These are phyloP conservation scores for Calameuta filiformis DNA, from an alignment of 2,888 invertebrate genomes.

Conservation along the genomic window DNA sequence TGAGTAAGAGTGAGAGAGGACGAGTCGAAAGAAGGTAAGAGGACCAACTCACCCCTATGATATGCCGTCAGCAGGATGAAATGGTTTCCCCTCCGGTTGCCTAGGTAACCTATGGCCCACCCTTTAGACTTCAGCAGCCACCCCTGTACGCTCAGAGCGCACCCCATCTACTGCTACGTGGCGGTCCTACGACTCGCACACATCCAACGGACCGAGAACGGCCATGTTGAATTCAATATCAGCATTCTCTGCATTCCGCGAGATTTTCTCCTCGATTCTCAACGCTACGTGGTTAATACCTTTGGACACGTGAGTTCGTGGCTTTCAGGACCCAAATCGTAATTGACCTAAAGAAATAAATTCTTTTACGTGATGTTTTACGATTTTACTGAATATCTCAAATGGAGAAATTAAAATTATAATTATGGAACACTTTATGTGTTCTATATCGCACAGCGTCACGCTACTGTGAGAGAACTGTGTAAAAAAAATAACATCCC, in stretches of 20 bases:
- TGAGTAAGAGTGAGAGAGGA: neutral
- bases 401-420: neutral
- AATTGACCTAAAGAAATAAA: neutral
- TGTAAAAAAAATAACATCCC: neutral
- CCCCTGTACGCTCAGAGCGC: constrained; percentile 8
- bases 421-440: neutral
- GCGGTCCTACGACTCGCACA: constrained; percentile 13
- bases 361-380: neutral
- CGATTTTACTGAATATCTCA: neutral
- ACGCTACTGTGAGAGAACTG: neutral
- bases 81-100: constrained; percentile 61
- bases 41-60: constrained; percentile 46
- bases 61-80: constrained; percentile 63
- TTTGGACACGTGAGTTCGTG: constrained; percentile 26
- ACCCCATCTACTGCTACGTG: constrained; percentile 25
- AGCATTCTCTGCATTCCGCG: constrained; percentile 59
- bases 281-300: constrained; percentile 42
- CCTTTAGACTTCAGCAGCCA: constrained; percentile 42
- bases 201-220: constrained; percentile 45
- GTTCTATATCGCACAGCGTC: neutral
- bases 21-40: constrained; percentile 20
- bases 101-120: constrained; percentile 62
- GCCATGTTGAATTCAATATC: constrained; percentile 67
- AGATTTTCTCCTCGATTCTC: constrained; percentile 47
- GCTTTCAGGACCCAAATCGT: neutral